Percentiles rank a stretch among this genome's conserved stretches.
These are phyloP conservation scores for Hippocampus mohnikei DNA, from an alignment of 2,113 vertebrate species.

Conservation along the genomic window DNA sequence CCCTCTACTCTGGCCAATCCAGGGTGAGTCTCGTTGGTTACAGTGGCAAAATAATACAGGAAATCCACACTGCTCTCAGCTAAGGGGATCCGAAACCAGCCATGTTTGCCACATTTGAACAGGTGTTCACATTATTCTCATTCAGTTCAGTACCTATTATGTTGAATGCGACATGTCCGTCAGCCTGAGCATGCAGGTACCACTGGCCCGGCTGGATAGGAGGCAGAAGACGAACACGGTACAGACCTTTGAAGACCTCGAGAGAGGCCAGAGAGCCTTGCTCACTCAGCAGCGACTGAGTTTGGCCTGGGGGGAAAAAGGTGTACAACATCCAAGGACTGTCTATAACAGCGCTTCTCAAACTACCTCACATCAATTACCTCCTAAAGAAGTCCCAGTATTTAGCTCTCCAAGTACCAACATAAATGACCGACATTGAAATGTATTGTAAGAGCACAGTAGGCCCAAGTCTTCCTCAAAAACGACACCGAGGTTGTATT, in stretches of 20 bases:
- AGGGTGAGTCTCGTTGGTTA: constrained; percentile 77
- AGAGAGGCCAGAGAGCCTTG: constrained; percentile 55
- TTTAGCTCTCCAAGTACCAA: too few species aligned
- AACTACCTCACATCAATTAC: not conserved
- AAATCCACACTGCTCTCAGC: constrained; percentile 80
- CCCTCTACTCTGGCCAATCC: constrained; percentile 77
- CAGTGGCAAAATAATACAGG: constrained; percentile 80
- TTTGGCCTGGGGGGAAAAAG: constrained; percentile 44
- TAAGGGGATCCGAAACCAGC: constrained; percentile 36
- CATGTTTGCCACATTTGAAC: not conserved
- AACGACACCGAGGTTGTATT: too few species aligned
- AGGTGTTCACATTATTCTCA: not conserved
- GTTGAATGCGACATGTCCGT: constrained; percentile 66
- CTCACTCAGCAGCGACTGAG: constrained; percentile 59
- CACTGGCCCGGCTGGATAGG: constrained; percentile 73
- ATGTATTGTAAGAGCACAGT: too few species aligned
- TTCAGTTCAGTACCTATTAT: constrained; percentile 71
- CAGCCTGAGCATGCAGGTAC: constrained; percentile 64
- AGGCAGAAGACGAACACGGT: constrained; percentile 66
- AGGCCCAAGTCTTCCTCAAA: too few species aligned
- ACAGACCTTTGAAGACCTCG: constrained; percentile 69
- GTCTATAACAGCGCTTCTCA: not conserved
- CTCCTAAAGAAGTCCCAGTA: not conserved
- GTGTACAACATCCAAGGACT: not conserved
- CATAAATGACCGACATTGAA: too few species aligned